Evolutionary conservation across 2,888 invertebrate genomes (phyloP).

Genomic region (Ferrisia virgata): DNA sequence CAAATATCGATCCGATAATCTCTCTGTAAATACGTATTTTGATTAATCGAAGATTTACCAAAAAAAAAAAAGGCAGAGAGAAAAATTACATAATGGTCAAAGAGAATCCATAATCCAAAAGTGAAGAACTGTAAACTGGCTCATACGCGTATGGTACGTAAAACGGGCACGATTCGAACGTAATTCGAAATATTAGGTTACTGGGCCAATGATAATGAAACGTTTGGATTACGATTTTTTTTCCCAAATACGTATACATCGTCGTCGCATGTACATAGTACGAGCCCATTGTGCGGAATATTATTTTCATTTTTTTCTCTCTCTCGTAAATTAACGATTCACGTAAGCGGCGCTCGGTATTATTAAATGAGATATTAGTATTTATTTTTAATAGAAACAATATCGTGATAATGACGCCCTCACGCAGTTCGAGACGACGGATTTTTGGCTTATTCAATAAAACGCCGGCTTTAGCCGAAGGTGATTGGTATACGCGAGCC

Average conservation of each 20-base stretch:
- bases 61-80: no score
- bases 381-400: conserved; percentile 22
- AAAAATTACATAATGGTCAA: background rate
- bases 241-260: background rate
- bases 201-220: conserved; percentile 29
- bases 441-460: conserved; percentile 20
- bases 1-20: no score
- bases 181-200: background rate
- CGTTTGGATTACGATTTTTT: background rate
- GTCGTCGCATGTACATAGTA: background rate
- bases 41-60: no score
- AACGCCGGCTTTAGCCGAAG: background rate
- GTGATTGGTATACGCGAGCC: background rate
- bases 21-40: no score
- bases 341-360: background rate
- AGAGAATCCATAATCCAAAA: background rate
- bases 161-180: background rate
- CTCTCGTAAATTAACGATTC: background rate
- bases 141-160: background rate
- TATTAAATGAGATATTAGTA: conserved; percentile 17
- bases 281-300: background rate
- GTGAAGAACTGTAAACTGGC: background rate
- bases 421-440: background rate
- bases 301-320: no score
- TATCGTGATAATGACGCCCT: conserved; percentile 31